Evolutionary conservation across 1,140 invertebrate genomes (phyloP).

Genomic region (Drosophila guanche): DNA sequence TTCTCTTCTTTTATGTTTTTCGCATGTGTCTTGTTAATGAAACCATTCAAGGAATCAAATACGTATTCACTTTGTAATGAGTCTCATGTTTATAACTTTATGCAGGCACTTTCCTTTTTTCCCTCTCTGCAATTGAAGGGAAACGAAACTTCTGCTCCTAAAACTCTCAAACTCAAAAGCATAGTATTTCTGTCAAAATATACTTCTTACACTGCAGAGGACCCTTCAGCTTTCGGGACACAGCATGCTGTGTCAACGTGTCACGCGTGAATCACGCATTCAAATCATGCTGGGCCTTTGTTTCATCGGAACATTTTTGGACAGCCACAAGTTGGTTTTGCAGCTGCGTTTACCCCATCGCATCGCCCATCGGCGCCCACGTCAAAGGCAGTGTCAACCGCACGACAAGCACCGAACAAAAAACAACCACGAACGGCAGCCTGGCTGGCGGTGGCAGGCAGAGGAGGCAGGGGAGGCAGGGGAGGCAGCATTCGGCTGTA

Average conservation of each 20-base stretch:
- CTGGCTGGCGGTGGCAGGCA: conserved; percentile 1
- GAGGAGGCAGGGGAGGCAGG: conserved; percentile 9
- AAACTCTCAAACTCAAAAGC: too few relatives aligned
- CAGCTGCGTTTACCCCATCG: conserved; percentile 17
- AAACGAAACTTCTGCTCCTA: too few relatives aligned
- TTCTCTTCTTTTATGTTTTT: too few relatives aligned
- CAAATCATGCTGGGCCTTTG: conserved; percentile 12
- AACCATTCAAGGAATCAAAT: too few relatives aligned
- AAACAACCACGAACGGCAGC: conserved; percentile 30
- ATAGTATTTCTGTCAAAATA: too few relatives aligned
- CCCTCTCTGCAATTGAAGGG: too few relatives aligned
- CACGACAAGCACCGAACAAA: neutral
- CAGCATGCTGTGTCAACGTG: neutral
- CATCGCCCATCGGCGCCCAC: conserved; percentile 22
- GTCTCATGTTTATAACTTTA: too few relatives aligned
- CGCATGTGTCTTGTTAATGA: too few relatives aligned
- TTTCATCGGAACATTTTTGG: conserved; percentile 1
- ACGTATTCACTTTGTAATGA: too few relatives aligned
- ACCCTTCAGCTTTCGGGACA: neutral
- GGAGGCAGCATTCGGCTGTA: conserved; percentile 35
- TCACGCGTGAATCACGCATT: conserved; percentile 16
- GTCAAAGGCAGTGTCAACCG: conserved; percentile 13
- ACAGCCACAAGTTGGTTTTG: conserved; percentile 13
- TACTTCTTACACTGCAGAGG: too few relatives aligned
- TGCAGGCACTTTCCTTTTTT: too few relatives aligned